These are phyloP conservation scores for Trialeurodes vaporariorum DNA, from an alignment of 1,140 invertebrate genomes.

Conservation along the genomic window DNA sequence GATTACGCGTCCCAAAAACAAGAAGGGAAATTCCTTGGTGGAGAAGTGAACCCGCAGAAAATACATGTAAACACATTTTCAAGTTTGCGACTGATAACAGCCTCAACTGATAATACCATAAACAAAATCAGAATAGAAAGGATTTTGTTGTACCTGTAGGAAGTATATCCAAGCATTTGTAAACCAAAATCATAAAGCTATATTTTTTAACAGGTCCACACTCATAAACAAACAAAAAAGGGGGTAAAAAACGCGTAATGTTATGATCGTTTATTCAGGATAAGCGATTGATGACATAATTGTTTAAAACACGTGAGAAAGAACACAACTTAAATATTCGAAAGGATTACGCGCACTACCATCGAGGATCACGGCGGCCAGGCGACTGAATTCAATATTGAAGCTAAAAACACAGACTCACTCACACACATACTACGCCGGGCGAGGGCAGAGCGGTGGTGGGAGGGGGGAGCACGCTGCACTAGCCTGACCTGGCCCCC, in stretches of 20 bases:
- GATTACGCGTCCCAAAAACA: too few species aligned
- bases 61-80: too few species aligned
- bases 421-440: background rate
- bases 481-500: background rate
- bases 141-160: background rate
- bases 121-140: too few species aligned
- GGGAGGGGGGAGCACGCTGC: background rate
- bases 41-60: too few species aligned
- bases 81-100: too few species aligned
- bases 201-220: background rate
- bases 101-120: too few species aligned
- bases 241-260: too few species aligned
- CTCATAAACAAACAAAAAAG: background rate
- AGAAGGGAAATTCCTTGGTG: too few species aligned
- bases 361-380: background rate
- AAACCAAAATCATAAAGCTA: background rate
- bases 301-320: background rate
- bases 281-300: background rate
- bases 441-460: too few species aligned
- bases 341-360: background rate
- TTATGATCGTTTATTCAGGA: background rate
- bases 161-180: background rate
- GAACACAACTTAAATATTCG: background rate
- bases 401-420: background rate
- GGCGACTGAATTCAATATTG: background rate